Conservation (phyloP, 2,113 vertebrate species). For the Actinemys pallida region DNA sequence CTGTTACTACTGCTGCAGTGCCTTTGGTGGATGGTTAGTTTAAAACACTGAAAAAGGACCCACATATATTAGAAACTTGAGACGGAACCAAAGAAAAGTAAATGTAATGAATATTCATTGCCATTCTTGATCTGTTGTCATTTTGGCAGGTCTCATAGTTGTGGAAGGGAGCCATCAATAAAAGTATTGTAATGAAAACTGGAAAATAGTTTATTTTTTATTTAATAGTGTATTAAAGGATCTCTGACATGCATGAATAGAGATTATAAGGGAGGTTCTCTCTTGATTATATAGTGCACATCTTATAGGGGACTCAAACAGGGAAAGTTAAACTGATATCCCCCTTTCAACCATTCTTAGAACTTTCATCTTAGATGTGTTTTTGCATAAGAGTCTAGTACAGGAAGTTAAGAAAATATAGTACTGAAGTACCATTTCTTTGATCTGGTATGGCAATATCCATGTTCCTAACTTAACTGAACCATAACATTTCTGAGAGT, state of each 20-base stretch:
- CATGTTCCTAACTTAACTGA: neutral
- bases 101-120: neutral
- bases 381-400: neutral
- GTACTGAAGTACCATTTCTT: neutral
- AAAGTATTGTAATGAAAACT: neutral
- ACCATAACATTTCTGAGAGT: neutral
- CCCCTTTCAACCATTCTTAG: neutral
- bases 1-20: neutral
- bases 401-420: neutral
- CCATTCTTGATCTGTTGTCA: neutral
- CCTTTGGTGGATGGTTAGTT: neutral
- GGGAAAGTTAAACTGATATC: neutral
- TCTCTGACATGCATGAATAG: neutral
- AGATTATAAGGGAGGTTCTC: neutral
- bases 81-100: conserved; percentile 1
- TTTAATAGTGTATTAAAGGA: neutral
- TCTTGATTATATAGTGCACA: neutral
- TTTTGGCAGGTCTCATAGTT: neutral
- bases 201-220: neutral
- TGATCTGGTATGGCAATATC: neutral
- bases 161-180: neutral
- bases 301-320: neutral
- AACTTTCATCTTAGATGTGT: rapidly evolving
- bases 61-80: neutral
- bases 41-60: neutral